Evolutionary conservation across 2,797 vertebrate species (phyloP), one percentile per base, ranked within the genome.

Genomic region (Diplodus sargus): DNA sequence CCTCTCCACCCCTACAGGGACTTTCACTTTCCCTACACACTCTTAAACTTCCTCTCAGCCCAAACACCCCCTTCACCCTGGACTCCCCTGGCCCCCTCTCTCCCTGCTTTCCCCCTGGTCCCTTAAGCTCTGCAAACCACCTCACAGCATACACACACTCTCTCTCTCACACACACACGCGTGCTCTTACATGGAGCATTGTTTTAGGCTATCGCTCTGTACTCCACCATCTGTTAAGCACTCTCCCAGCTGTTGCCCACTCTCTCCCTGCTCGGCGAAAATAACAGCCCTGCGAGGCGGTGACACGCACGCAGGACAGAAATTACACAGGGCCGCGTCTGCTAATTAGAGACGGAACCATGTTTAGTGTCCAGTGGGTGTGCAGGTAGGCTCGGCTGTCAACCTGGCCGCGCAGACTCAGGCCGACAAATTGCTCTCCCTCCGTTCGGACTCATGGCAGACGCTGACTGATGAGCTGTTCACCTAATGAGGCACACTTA

Each of bases 171-270:
- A 59, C 58, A 43, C 70, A 17, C 68, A 76, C 82, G 69, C 79
- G 48, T 56, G 1, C 84, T 61, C 74, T 51, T 72, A 87, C 83
- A 90, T 48, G 61, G 52, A 84, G 77, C 76, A 87, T 87, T 90
- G 89, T 89, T 87, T 90, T 83, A 28, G 70, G 73, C 90, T 73
- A 82, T 89, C 69, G 20, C 84, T 84, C 83, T 74, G 77, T 82
- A 28, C 66, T 85, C 85, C 86, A 68, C 91, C 91, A 93, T 94
- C 89, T 94, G 91, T 91, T 92, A 45, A 92, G 91, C 92, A 90
- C 84, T 93, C 92, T 76, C 88, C 90, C 93, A 93, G 93, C 93
- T 92, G 91, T 92, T 94, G 87, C 90, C 88, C 91, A 91, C 91
- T 87, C 90, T 93, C 86, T 91, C 87, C 70, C 39, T 5, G 2